Evolutionary conservation across 2,888 invertebrate species (phyloP).

Genomic region (Pantelozetes paolii): DNA sequence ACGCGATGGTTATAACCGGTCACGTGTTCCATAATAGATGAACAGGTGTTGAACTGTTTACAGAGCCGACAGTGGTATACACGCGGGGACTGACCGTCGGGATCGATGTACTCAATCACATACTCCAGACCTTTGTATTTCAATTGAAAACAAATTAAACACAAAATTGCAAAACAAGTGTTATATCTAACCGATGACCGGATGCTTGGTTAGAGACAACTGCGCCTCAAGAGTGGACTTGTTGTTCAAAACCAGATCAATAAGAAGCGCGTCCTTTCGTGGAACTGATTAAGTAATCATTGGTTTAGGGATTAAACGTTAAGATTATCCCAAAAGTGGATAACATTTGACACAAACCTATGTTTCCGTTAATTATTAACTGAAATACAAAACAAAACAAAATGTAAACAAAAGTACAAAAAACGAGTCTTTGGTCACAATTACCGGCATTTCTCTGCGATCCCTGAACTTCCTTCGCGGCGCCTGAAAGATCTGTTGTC

Average conservation of each 20-base stretch:
- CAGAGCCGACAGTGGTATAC: conserved; percentile 39
- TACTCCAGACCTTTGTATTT: conserved; percentile 29
- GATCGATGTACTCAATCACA: conserved; percentile 40
- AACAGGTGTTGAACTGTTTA: conserved; percentile 26
- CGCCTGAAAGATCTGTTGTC: not conserved
- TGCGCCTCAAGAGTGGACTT: conserved; percentile 38
- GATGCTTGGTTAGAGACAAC: conserved; percentile 25
- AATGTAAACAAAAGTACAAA: not conserved
- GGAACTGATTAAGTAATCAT: conserved; percentile 21
- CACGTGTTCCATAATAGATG: conserved; percentile 38
- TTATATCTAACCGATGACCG: conserved; percentile 23
- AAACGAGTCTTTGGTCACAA: not conserved
- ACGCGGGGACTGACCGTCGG: conserved; percentile 32
- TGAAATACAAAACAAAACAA: not conserved
- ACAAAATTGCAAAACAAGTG: not conserved
- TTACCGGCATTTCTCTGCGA: conserved; percentile 6
- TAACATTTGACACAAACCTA: not conserved
- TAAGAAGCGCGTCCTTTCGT: conserved; percentile 33
- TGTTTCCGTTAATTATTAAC: conserved; percentile 22
- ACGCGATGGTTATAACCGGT: conserved; percentile 40
- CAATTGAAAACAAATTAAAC: not conserved
- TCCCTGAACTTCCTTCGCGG: not conserved
- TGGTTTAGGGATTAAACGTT: no score
- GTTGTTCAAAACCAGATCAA: conserved; percentile 38
- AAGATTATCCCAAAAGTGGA: no score